Conservation (phyloP, 2,888 invertebrate species). For the Melinaea menophilus region DNA sequence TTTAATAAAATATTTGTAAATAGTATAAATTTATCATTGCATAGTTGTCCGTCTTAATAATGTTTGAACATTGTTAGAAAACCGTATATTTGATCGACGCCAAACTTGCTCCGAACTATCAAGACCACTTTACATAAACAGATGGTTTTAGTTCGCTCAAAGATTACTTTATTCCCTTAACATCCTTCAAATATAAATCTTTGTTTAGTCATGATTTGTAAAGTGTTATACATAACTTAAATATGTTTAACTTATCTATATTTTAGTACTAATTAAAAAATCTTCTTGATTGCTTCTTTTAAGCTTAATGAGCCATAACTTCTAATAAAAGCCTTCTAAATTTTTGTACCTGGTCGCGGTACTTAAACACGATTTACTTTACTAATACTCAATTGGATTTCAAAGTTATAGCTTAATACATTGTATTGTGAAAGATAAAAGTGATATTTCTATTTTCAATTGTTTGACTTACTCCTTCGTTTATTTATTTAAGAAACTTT, state of each 20-base stretch:
- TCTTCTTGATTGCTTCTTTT: background rate
- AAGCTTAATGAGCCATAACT: background rate
- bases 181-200: too few species aligned
- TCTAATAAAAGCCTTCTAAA: conserved; percentile 3
- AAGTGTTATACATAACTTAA: too few species aligned
- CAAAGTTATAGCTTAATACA: background rate
- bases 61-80: background rate
- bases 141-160: background rate
- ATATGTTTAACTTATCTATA: too few species aligned
- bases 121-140: conserved; percentile 9
- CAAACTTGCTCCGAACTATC: conserved; percentile 9
- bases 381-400: conserved; percentile 1
- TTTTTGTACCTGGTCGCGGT: conserved; percentile 1
- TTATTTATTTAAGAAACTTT: too few species aligned
- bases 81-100: conserved; percentile 11
- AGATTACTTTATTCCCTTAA: too few species aligned
- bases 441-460: too few species aligned
- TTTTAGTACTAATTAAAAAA: background rate
- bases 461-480: too few species aligned
- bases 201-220: too few species aligned
- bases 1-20: too few species aligned
- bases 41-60: background rate
- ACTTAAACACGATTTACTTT: conserved; percentile 5
- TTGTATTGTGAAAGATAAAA: too few species aligned
- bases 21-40: background rate